phyloP scores from a whole-genome alignment of 1,140 invertebrate species.

The Melanaphis sacchari region DNA sequence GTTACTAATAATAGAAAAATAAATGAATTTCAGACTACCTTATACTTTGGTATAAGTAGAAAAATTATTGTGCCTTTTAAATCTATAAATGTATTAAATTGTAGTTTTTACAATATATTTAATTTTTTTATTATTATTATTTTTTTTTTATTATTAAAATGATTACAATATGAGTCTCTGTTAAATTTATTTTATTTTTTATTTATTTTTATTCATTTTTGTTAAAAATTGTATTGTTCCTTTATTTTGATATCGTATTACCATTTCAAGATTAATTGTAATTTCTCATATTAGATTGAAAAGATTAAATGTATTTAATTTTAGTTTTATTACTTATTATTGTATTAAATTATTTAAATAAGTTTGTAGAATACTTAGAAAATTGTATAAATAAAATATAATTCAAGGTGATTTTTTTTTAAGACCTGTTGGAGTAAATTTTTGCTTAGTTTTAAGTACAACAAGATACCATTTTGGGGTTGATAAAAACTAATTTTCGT shows the following conservation, averaged over 20 bases:
- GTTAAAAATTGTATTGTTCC: constrained; percentile 5
- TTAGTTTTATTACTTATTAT: constrained; percentile 12
- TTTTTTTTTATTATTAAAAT: neutral
- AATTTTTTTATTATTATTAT: constrained; percentile 1
- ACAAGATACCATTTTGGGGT: neutral
- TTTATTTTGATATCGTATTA: neutral
- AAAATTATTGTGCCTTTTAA: constrained; percentile 35
- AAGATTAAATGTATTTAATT: neutral
- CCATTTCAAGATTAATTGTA: neutral
- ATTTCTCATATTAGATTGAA: neutral
- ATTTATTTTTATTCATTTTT: neutral
- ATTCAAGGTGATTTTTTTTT: neutral
- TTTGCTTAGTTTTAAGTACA: neutral
- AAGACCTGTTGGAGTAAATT: neutral
- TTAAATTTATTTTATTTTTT: neutral
- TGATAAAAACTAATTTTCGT: neutral
- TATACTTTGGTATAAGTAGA: constrained; percentile 13
- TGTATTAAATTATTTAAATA: neutral
- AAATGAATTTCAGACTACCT: neutral
- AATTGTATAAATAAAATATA: neutral
- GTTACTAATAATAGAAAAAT: neutral
- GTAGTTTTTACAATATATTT: neutral
- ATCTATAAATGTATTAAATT: neutral
- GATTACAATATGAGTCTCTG: neutral
- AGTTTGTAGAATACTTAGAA: neutral